Percentiles rank a stretch among this genome's conserved stretches.
phyloP scores from a whole-genome alignment of 2,797 vertebrate genomes.

The Halcyon leucocephala region DNA sequence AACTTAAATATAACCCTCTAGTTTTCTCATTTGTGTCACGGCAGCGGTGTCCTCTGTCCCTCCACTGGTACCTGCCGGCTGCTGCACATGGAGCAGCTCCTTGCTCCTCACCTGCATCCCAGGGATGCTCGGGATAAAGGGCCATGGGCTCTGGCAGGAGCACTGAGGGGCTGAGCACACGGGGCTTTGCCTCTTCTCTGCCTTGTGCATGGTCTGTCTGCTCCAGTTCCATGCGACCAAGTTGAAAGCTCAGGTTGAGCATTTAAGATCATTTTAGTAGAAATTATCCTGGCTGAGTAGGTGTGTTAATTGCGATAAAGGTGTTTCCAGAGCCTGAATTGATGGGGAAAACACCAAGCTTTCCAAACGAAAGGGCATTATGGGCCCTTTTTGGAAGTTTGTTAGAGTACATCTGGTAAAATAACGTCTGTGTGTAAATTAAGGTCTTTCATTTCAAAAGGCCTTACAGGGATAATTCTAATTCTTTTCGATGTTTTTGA shows the following conservation, averaged over 20 bases:
- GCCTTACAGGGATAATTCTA: not conserved
- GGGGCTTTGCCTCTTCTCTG: not conserved
- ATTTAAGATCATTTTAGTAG: not conserved
- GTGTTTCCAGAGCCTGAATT: not conserved
- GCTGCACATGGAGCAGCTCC: not conserved
- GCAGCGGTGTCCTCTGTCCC: not conserved
- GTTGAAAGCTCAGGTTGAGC: not conserved
- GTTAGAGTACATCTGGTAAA: not conserved
- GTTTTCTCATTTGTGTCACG: accelerated
- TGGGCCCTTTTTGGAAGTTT: not conserved
- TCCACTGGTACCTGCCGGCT: not conserved
- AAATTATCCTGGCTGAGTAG: not conserved
- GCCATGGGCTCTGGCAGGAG: not conserved
- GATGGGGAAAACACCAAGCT: not conserved
- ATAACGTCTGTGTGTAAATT: not conserved
- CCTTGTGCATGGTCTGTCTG: not conserved
- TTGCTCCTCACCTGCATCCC: not conserved
- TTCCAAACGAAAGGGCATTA: not conserved
- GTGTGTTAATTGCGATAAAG: not conserved
- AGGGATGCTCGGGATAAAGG: not conserved
- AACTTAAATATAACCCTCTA: not conserved
- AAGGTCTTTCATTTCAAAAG: not conserved
- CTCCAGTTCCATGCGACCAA: not conserved
- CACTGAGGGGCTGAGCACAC: accelerated
- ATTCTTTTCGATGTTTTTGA: not conserved